phyloP scores from a whole-genome alignment of 1,140 invertebrate species.

The Pomacea maculata region DNA sequence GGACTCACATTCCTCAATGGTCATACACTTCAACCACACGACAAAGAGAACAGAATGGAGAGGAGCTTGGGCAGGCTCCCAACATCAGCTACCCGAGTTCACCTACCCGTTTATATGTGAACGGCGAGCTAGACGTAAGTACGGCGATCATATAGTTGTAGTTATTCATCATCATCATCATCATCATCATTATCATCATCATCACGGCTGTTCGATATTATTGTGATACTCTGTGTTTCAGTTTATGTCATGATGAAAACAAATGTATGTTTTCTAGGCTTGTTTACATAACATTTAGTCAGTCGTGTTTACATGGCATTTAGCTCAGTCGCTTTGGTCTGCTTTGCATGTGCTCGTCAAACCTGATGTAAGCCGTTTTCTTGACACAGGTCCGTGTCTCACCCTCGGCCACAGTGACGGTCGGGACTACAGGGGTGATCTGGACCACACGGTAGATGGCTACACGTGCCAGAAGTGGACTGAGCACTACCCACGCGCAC shows the following conservation, averaged over 20 bases:
- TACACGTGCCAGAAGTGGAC: constrained; percentile 59
- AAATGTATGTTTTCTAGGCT: too few species aligned
- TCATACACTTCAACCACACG: constrained; percentile 29
- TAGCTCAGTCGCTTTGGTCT: too few species aligned
- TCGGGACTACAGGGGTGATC: constrained; percentile 53
- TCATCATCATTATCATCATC: too few species aligned
- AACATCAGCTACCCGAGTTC: constrained; percentile 38
- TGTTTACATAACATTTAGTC: too few species aligned
- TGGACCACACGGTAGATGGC: constrained; percentile 50
- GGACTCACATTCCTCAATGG: constrained; percentile 33
- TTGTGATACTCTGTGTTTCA: too few species aligned
- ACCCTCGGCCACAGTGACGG: constrained; percentile 42
- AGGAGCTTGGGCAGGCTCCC: constrained; percentile 48
- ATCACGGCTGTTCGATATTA: too few species aligned
- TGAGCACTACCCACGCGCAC: constrained; percentile 55
- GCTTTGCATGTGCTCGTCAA: too few species aligned
- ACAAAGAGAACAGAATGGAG: constrained; percentile 39
- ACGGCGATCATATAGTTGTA: neutral
- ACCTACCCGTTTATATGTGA: constrained; percentile 53
- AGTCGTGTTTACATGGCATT: too few species aligned
- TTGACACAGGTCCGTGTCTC: neutral
- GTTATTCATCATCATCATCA: too few species aligned
- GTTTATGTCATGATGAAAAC: too few species aligned
- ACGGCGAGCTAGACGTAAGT: constrained; percentile 50
- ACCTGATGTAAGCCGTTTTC: too few species aligned